These are phyloP conservation scores for Trilocha varians DNA, from an alignment of 2,888 invertebrate genomes.

Conservation along the genomic window DNA sequence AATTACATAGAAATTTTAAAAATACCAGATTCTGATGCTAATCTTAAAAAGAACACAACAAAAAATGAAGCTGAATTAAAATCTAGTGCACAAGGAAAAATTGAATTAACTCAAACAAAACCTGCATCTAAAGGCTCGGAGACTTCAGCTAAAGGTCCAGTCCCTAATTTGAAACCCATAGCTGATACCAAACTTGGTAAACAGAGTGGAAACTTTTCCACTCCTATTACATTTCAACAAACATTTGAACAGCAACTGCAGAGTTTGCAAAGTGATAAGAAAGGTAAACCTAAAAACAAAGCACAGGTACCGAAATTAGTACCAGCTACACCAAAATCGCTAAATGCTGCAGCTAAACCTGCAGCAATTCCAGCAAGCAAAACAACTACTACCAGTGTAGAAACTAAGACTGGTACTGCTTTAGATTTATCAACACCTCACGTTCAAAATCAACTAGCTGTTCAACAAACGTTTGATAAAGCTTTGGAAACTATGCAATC, in stretches of 20 bases:
- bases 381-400: constrained; percentile 21
- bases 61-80: constrained; percentile 39
- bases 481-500: constrained; percentile 69
- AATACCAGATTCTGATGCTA: constrained; percentile 66
- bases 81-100: constrained; percentile 29
- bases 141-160: constrained; percentile 58
- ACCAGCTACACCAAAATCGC: constrained; percentile 54
- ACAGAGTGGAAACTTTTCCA: constrained; percentile 44
- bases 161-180: constrained; percentile 68
- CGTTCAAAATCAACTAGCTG: constrained; percentile 49
- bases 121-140: constrained; percentile 38
- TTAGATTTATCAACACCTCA: constrained; percentile 65
- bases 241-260: constrained; percentile 67
- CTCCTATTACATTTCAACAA: constrained; percentile 67
- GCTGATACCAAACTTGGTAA: constrained; percentile 61
- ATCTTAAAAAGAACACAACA: constrained; percentile 30
- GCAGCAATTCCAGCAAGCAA: constrained; percentile 35
- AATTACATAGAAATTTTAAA: constrained; percentile 78
- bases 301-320: constrained; percentile 62
- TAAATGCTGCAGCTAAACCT: constrained; percentile 49
- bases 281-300: constrained; percentile 61
- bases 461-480: constrained; percentile 55
- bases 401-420: constrained; percentile 53
- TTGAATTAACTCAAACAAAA: constrained; percentile 32
- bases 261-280: constrained; percentile 55